Base-by-base conservation (phyloP, 1,140 invertebrate species). In the Drosophila sp. region DNA sequence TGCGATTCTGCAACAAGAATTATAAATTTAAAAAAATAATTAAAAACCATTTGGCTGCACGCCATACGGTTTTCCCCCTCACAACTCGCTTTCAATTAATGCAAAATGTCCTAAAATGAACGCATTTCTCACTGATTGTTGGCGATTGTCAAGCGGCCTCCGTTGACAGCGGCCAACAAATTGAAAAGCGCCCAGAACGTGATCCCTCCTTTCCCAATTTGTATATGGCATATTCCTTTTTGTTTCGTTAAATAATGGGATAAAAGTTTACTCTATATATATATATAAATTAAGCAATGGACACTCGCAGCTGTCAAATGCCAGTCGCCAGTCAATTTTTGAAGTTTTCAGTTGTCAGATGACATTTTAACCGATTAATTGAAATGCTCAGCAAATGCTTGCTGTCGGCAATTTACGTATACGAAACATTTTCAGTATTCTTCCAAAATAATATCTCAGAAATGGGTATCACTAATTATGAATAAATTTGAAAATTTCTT, bases 21-120 rank as follows among this genome's bases (percentile, higher is more conserved):
- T 83, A 84, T 83, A 83, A 76, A 79, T 83, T 83, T 76, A 58
- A 83, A 80, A 82, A 83, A 82, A 82, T 83, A 82, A 82, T 83
- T 82, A 83, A 82, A 82, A 82, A 78, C 57, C 71, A 82, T 82
- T 83, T 83, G 69, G 41, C 21, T 40, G 53, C 51, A 40, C 54
- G n/a, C n/a, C n/a, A n/a, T 72, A 27, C 3, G 11, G 11, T 40
- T 56, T 41, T 11, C 21, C 14, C 13, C 7, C 38, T 7, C 46
- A 53, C 75, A 80, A 78, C 76, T 83, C 80, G 72, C 76, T 62
- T 83, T 83, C 80, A 84, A 83, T 83, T 83, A 83, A 62, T 57
- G 80, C 76, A 76, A 83, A 83, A 83, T 83, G 80, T 84, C 80
- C 80, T 83, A 83, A 83, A 83, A 79, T 79, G 67, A 84, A 83